Evolutionary conservation across 2,797 vertebrate genomes (phyloP).

Genomic region (Eremophila alpestris): DNA sequence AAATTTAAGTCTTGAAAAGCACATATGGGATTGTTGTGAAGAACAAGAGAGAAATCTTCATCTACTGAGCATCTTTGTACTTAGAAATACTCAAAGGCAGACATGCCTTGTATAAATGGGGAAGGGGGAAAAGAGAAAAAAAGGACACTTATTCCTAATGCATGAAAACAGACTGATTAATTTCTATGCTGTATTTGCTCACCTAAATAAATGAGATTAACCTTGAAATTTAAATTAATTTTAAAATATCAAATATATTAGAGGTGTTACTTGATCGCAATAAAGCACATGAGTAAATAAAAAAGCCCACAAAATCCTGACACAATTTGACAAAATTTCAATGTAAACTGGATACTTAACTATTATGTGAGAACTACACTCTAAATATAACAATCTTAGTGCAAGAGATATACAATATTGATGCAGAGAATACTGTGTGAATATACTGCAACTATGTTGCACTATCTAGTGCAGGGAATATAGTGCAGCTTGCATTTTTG

Average conservation of each 20-base stretch:
- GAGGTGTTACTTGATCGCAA: neutral
- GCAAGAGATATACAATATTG: neutral
- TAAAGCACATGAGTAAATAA: neutral
- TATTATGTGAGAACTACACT: neutral
- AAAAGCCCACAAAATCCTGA: neutral
- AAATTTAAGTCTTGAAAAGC: neutral
- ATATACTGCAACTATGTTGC: neutral
- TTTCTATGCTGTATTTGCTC: neutral
- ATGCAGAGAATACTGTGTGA: neutral
- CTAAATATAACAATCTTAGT: neutral
- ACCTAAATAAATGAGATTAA: neutral
- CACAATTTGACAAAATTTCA: neutral
- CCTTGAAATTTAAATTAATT: neutral
- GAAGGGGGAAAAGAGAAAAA: neutral
- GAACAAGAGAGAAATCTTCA: neutral
- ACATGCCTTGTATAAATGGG: neutral
- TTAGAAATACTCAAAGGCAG: neutral
- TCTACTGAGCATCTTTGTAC: neutral
- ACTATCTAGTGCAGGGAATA: neutral
- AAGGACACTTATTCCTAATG: neutral
- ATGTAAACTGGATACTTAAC: neutral
- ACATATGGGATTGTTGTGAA: neutral
- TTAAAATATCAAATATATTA: neutral
- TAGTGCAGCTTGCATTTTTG: neutral
- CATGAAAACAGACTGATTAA: neutral